These are phyloP conservation scores for Brenthis daphne DNA, from an alignment of 2,888 invertebrate genomes.

Conservation along the genomic window DNA sequence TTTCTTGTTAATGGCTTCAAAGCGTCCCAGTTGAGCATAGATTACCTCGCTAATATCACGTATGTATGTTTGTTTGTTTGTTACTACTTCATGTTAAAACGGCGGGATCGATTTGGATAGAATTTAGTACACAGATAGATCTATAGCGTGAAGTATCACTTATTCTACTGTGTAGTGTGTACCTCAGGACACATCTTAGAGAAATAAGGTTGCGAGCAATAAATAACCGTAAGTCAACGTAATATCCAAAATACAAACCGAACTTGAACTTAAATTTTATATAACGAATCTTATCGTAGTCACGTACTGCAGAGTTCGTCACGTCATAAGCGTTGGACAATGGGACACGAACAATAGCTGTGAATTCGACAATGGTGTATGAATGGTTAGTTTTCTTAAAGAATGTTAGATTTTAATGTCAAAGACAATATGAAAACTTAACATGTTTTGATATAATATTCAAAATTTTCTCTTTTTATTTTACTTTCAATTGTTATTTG, in stretches of 20 bases:
- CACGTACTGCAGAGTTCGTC: slow-evolving; percentile 4
- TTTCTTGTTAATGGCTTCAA: no score
- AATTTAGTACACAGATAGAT: no score
- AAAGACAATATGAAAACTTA: no score
- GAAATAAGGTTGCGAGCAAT: not conserved
- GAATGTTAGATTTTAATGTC: not conserved
- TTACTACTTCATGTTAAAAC: no score
- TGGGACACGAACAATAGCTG: slow-evolving; percentile 28
- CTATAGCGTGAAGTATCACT: no score
- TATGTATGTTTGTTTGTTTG: no score
- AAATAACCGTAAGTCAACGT: not conserved
- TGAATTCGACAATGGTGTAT: slow-evolving; percentile 24
- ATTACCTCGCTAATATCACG: no score
- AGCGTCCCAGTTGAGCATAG: no score
- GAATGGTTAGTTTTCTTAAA: slow-evolving; percentile 1
- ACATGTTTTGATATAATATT: not conserved
- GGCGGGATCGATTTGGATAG: no score
- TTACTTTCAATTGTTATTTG: not conserved
- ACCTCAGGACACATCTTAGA: no score
- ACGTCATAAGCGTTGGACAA: slow-evolving; percentile 30
- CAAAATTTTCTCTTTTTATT: no score
- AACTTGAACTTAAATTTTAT: slow-evolving; percentile 29
- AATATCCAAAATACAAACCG: not conserved
- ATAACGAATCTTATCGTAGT: slow-evolving; percentile 15
- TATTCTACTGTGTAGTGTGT: no score